Base-by-base conservation (phyloP, 35 echinoderm and acorn worm genomes). In the Ophioderma brevispina region DNA sequence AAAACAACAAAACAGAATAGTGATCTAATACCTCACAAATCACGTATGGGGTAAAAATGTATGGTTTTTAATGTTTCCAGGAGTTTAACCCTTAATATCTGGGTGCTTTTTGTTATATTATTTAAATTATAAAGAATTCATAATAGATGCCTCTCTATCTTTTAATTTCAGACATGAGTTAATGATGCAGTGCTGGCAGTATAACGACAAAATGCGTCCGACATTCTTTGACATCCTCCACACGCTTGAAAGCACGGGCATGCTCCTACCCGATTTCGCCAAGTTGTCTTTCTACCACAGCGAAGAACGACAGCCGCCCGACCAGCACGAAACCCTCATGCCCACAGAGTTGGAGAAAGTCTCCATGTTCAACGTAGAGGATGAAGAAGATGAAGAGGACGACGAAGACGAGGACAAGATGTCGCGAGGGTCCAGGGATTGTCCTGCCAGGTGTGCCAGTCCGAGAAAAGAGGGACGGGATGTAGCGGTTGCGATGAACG, bases 181-280 rank as follows among this genome's bases (percentile, higher is more conserved):
- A 32, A 98, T 98, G 96, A 79, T 87, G 59, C 81, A 87, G 52
- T 98, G 96, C 85, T 98, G 96, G 96, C 86, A 88, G 84, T 98
- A 89, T 78, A 88, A 98, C 15, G 92, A 94, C 63, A 98, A 98
- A 77, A 81, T 95, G 40, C 55, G 96, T 75, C 96, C 96, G 86
- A 90, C 90, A 0, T 98, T 98, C 82, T 75, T 85, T 19, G 93
- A 92, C 25, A 94, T 98, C 3, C 42, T 98, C n/a, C 77, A 92
- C 25, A 80, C 64, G 1, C 38, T 98, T 11, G 92, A 98, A 39
- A 78, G 84, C 18, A 88, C 86, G 1, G 75, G 87, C 28, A 76
- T 92, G 34, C 55, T 98, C 41, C 83, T 82, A 6, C 81, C 85
- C 14, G 38, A 77, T 40, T 98, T 98, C 38, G 77, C 90, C 3